Evolutionary conservation across 2,888 invertebrate species (phyloP), one percentile per base, ranked within the genome.

Genomic region (Drosophila neutralis): DNA sequence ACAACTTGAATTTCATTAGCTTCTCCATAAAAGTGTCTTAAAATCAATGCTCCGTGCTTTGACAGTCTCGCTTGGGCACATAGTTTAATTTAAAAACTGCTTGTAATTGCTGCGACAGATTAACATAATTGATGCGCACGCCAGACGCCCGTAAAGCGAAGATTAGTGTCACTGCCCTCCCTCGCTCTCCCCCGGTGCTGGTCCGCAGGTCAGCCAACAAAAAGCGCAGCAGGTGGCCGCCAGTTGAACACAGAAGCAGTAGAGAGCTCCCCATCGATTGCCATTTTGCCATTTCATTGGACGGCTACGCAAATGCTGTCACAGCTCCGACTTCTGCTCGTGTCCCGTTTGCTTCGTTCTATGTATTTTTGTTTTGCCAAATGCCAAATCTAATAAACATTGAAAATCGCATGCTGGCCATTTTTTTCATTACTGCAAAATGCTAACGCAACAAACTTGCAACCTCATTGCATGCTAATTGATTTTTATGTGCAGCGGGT

Each of bases 311-410:
- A 60, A 69, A 36, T 58, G 80, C 80, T 78, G 78, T 78, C 78
- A 75, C 69, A 70, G 80, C 70, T 66, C 54, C 62, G 49, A 31
- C 52, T 11, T 40, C 6, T 49, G 56, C 77, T 62, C 33, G 31
- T 54, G 48, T 65, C 58, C 69, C 36, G 31, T 42, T 66, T 48
- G 27, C 36, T 60, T 45, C 49, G 40, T 53, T 56, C 40, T 59
- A 27, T 54, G 27, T 45, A 35, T 59, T 57, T 76, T 78, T 82
- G 65, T 67, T 66, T 69, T 35, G 62, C 38, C 38, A 56, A 59
- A 59, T 54, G 76, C 70, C 85, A 85, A 90, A 90, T 90, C 85
- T 86, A 90, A 85, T 90, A 90, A 85, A 80, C 83, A 87, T 60
- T 67, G 66, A 57, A 70, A 65, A 78, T 74, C 80, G 75, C 82